Evolutionary conservation across 2,888 invertebrate species (phyloP), one percentile per base, ranked within the genome.

Genomic region (Hydrotaea diabolus): DNA sequence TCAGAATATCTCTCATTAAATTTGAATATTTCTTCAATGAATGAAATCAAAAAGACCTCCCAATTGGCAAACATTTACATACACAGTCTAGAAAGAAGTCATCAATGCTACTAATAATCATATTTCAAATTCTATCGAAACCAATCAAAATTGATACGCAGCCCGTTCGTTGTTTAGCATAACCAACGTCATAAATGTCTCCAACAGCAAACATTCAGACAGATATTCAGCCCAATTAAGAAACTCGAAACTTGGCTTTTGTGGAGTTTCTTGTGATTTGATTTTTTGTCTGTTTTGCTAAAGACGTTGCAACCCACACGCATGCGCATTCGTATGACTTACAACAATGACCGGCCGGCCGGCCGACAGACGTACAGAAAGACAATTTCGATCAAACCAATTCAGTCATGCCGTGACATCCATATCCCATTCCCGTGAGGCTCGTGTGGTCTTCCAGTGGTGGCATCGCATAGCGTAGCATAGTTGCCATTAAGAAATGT

Each of bases 241-340:
- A 82, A 79, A 79, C 36, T 49, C 64, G 46, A 49, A 75, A 79
- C 19, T 78, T 69, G 11, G 26, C 62, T 19, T 17, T 36, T n/a
- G 36, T 43, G 36, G n/a, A 77, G 59, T 79, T 74, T 53, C 21
- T 46, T 23, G 23, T 11, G 39, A 66, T 39, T 39, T 31, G 2
- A 2, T 31, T 31, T 31, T 66, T 39, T 66, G 17, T 39, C 21
- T 53, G 55, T 23, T 59, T 11, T 17, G 17, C n/a, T n/a, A n/a
- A n/a, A n/a, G n/a, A n/a, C n/a, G 23, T n/a, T 62, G 69, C 69
- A 74, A 71, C 82, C 85, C 85, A 85, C 82, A 85, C 85, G 77
- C 21, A 66, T 17, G 39, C 13, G 19, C 66, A 66, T n/a, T 3
- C 21, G n/a, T 69, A 62, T 62, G n/a, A 23, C 17, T 74, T 82